Base-by-base conservation (phyloP, 2,113 vertebrate species). In the Chionomys nivalis region DNA sequence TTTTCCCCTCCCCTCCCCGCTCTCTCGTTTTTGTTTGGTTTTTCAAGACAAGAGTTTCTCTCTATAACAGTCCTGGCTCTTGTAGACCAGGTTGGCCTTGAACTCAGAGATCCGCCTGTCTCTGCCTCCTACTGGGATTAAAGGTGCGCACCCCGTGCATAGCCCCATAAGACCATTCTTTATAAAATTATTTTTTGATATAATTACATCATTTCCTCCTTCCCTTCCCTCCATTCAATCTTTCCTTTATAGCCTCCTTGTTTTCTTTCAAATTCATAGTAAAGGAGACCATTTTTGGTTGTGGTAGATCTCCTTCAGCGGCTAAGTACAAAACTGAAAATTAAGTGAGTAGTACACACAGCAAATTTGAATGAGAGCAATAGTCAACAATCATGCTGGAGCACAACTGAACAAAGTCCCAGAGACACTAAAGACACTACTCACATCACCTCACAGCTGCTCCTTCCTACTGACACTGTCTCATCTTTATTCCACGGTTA, bases 261-360 rank as follows among this genome's bases (percentile, higher is more conserved):
- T 42, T 83, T 63, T 63, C 23, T 61, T 82, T 82, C 79, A 63
- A 28, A 42, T 61, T 63, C 13, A 39, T 83, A 61, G 55, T 13
- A 61, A 42, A 61, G 28, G n/a, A 83, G 79, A 63, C 13, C 39
- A 82, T n/a, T 87, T 93, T 90, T 81, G 47, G 61, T 94, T 91
- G 94, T 44, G 61, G 49, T 70, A 44, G 58, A 49, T 61, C 21
- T 94, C 24, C 47, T 76, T 93, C 75, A 75, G 33, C 66, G 33
- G 42, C 61, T 94, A 93, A 91, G 90, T n/a, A 14, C 24, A 83
- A 72, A 87, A 65, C 5, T 89, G 81, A 95, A 94, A 85, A 92
- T 66, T 33, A 95, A 89, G 61, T 61, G 65, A 44, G 36, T 28
- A 78, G 14, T 42, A 26, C 90, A 94, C 77, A 85, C 10, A 68